These are phyloP conservation scores for Agrypnia vestita DNA, from an alignment of 1,140 invertebrate genomes.

Conservation along the genomic window DNA sequence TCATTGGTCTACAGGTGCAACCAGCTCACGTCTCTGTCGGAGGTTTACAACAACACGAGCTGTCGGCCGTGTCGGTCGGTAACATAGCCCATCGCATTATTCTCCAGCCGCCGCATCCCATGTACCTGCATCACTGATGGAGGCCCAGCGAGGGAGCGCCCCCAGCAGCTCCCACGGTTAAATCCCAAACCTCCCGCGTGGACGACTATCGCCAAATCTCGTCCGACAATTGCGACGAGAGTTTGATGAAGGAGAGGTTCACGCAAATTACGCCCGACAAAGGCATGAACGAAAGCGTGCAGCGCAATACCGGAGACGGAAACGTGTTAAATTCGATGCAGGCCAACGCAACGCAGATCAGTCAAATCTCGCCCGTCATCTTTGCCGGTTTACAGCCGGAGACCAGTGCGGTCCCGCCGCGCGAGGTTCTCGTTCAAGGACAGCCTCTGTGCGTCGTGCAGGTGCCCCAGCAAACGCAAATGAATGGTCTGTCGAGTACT, in stretches of 20 bases:
- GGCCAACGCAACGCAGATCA: not conserved
- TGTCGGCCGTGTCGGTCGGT: conserved; percentile 60
- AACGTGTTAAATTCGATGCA: too few relatives aligned
- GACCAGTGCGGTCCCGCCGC: too few relatives aligned
- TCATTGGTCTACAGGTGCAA: conserved; percentile 63
- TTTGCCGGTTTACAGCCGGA: not conserved
- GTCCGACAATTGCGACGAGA: not conserved
- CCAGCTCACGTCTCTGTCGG: conserved; percentile 65
- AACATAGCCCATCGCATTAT: conserved; percentile 68
- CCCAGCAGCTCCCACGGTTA: conserved; percentile 50
- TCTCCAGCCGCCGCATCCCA: conserved; percentile 65
- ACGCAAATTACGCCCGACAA: not conserved
- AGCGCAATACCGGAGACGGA: too few relatives aligned
- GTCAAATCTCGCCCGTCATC: conserved; percentile 1
- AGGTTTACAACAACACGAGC: conserved; percentile 64
- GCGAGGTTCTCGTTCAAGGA: too few relatives aligned
- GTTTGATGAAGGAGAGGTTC: not conserved
- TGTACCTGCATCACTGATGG: conserved; percentile 64
- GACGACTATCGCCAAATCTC: not conserved
- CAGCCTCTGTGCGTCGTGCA: too few relatives aligned
- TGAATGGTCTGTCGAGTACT: too few relatives aligned
- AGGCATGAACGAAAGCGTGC: too few relatives aligned
- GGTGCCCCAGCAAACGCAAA: too few relatives aligned
- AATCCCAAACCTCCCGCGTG: not conserved
- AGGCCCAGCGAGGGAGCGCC: conserved; percentile 39